A percentile compares a stretch with the other conserved stretches of the same genome.
phyloP scores from a whole-genome alignment of 1,140 invertebrate genomes.

The Aphis craccivora region DNA sequence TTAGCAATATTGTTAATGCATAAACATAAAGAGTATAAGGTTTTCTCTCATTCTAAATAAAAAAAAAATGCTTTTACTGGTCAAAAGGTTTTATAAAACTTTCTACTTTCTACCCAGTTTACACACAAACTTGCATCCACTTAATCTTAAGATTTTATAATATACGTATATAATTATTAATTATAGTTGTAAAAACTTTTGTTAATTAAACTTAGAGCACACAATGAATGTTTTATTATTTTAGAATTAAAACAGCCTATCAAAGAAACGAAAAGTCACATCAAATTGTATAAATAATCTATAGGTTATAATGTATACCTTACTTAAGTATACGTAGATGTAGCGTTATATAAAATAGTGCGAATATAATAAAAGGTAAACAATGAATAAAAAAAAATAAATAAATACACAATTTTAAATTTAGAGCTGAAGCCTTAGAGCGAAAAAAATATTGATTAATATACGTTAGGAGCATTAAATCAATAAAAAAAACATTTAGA shows the following conservation, averaged over 20 bases:
- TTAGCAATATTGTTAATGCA: background rate
- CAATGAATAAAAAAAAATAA: background rate
- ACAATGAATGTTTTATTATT: conserved; percentile 21
- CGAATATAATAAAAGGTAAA: background rate
- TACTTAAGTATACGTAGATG: background rate
- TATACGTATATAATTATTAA: background rate
- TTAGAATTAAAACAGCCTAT: background rate
- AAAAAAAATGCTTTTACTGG: background rate
- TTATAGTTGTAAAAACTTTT: background rate
- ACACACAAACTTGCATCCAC: background rate
- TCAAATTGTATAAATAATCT: background rate
- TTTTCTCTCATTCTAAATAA: background rate
- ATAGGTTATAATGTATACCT: background rate
- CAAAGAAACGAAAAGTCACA: background rate
- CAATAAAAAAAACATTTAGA: background rate
- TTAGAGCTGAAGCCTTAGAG: background rate
- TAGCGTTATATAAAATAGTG: background rate
- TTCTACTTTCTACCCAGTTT: background rate
- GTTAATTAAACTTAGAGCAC: conserved; percentile 16
- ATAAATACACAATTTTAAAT: background rate
- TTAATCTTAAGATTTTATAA: background rate
- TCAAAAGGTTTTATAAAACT: conserved; percentile 15
- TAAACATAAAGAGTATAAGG: background rate
- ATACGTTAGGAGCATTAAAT: background rate
- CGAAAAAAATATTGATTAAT: background rate